These are phyloP conservation scores for Rana temporaria DNA, from an alignment of 2,113 vertebrate species.

Conservation along the genomic window DNA sequence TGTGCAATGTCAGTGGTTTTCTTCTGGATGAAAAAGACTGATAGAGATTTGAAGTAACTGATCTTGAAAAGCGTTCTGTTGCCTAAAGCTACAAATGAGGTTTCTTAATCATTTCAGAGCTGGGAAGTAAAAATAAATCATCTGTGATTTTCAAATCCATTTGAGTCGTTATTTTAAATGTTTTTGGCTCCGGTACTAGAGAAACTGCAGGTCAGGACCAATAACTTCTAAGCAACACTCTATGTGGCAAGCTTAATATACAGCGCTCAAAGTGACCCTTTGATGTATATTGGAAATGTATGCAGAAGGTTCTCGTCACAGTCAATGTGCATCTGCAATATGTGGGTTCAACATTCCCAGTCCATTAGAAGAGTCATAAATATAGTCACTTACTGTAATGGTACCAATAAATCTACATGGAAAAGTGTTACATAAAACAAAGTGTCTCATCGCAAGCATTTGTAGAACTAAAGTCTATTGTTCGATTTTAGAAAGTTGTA, in stretches of 20 bases:
- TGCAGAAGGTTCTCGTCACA: constrained; percentile 40
- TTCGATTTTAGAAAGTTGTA: too few relatives aligned
- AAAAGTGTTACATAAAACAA: background rate
- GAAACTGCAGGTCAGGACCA: constrained; percentile 4
- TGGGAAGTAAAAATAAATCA: constrained; percentile 45
- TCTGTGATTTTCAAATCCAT: constrained; percentile 37
- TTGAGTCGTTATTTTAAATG: constrained; percentile 26
- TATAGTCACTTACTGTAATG: constrained; percentile 33
- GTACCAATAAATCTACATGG: constrained; percentile 34
- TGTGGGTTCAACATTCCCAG: constrained; percentile 4
- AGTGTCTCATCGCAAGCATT: background rate
- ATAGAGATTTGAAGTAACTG: constrained; percentile 44
- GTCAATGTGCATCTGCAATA: constrained; percentile 43
- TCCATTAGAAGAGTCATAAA: constrained; percentile 23
- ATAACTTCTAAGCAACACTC: background rate
- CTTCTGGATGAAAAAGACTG: constrained; percentile 39
- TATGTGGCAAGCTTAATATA: constrained; percentile 35
- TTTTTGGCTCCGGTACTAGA: constrained; percentile 1
- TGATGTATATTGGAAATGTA: constrained; percentile 38
- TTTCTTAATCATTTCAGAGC: constrained; percentile 48
- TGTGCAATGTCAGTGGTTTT: constrained; percentile 43
- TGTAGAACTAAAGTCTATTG: background rate
- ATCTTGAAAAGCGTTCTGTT: constrained; percentile 52
- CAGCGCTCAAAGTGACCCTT: constrained; percentile 11
- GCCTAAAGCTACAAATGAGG: constrained; percentile 48